phyloP scores from a whole-genome alignment of 2,888 invertebrate species.

The Smittia sp. region DNA sequence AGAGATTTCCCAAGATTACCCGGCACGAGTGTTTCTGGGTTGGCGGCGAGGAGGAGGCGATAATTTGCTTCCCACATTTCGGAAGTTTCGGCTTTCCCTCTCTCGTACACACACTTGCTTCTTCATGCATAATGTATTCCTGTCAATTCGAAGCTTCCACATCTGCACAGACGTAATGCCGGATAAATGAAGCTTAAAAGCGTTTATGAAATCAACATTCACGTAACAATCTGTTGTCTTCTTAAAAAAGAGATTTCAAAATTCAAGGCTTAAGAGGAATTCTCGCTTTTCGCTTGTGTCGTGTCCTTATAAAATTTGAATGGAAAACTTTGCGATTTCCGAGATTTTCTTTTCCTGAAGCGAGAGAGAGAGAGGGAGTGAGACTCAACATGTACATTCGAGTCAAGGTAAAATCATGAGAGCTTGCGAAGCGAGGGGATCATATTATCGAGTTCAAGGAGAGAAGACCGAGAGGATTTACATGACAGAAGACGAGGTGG shows the following conservation, averaged over 20 bases:
- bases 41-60: not conserved
- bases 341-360: not conserved
- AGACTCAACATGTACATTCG: too few species aligned
- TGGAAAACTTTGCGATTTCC: not conserved
- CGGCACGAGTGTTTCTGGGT: too few species aligned
- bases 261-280: not conserved
- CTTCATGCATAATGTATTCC: conserved; percentile 12
- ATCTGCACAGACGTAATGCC: not conserved
- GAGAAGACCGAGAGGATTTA: too few species aligned
- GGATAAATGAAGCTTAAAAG: conserved; percentile 27
- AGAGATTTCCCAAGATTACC: conserved; percentile 22
- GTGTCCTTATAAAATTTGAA: conserved; percentile 2
- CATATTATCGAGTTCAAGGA: too few species aligned
- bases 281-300: not conserved
- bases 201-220: conserved; percentile 15
- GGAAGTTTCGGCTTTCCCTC: not conserved
- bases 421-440: too few species aligned
- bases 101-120: not conserved
- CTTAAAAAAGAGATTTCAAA: not conserved
- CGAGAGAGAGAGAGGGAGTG: too few species aligned
- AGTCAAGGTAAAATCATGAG: too few species aligned
- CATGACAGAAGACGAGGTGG: too few species aligned
- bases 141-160: not conserved
- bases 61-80: not conserved
- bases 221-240: not conserved